Conservation (phyloP, 2,113 vertebrate genomes). For the Clarias magur region DNA sequence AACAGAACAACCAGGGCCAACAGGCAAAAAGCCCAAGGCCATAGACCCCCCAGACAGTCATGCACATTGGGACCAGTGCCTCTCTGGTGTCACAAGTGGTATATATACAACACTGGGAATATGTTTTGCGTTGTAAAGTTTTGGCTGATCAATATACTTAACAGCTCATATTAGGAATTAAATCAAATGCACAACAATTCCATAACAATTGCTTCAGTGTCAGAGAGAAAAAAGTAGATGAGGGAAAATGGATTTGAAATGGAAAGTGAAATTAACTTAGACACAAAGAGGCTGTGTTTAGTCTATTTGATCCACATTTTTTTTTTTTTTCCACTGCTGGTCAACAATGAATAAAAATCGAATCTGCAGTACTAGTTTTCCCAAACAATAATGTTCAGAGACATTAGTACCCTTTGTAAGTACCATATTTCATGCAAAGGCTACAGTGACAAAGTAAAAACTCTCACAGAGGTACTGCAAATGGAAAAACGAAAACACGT, state of each 20-base stretch:
- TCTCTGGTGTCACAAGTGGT: no score
- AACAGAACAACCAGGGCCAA: no score
- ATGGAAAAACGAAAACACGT: not conserved
- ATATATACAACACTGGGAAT: no score
- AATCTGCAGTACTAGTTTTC: not conserved
- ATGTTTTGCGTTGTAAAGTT: no score
- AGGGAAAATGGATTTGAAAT: not conserved
- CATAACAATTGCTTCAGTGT: not conserved
- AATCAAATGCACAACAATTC: not conserved
- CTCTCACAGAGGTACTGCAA: not conserved
- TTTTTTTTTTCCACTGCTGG: not conserved
- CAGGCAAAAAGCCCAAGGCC: no score
- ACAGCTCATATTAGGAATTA: no score
- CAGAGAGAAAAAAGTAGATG: not conserved
- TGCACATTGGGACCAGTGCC: no score
- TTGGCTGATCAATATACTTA: not conserved
- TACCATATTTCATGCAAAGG: not conserved
- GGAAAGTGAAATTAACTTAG: not conserved
- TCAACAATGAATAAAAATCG: not conserved
- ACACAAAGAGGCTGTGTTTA: not conserved
- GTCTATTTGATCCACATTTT: not conserved
- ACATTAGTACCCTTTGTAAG: not conserved
- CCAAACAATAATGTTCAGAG: not conserved
- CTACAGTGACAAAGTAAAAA: not conserved
- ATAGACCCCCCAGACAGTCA: no score